Evolutionary conservation across 2,888 invertebrate genomes (phyloP), one percentile per base, ranked within the genome.

Genomic region (Lacanobia oleracea): DNA sequence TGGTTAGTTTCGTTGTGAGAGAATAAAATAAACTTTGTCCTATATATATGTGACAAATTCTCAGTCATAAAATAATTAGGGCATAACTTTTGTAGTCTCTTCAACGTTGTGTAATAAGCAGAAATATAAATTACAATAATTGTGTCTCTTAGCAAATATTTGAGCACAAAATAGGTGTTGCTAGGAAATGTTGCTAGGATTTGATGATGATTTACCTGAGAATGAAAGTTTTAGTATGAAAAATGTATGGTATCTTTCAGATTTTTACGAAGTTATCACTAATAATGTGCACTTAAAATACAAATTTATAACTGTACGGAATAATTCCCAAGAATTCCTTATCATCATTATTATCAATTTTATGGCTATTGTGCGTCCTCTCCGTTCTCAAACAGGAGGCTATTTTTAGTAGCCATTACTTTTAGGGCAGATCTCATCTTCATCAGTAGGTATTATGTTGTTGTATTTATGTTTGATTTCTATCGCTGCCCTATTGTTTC

Each of bases 381-480:
- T 61, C 63, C 37, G 43, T 70, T 54, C 18, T 54, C 18, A 60
- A 76, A 70, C 64, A 70, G 68, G 45, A 67, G 63, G 69, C 63
- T 84, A 83, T 83, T 79, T 84, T 82, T 71, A 82, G 77, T 64
- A 23, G 27, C 66, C 57, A 82, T 82, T 83, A 81, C 71, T 67
- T 67, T 74, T 69, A 77, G 69, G 65, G 65, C 62, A 66, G 67
- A 54, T 64, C 62, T 7, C 21, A 74, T 74, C 62, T 70, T 37
- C 53, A 67, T 79, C 50, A 73, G 59, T n/a, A n/a, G n/a, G 59
- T 53, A 66, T 62, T 21, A 56, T 59, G 50, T 59, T 69, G 45
- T 73, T 67, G 33, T 77, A 48, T 72, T 63, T 14, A 54, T 70
- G 67, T 65, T 62, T 33, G 68, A 69, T 77, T 60, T 33, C 6